phyloP scores from a whole-genome alignment of 1,140 invertebrate species.

The Trichogramma pretiosum region DNA sequence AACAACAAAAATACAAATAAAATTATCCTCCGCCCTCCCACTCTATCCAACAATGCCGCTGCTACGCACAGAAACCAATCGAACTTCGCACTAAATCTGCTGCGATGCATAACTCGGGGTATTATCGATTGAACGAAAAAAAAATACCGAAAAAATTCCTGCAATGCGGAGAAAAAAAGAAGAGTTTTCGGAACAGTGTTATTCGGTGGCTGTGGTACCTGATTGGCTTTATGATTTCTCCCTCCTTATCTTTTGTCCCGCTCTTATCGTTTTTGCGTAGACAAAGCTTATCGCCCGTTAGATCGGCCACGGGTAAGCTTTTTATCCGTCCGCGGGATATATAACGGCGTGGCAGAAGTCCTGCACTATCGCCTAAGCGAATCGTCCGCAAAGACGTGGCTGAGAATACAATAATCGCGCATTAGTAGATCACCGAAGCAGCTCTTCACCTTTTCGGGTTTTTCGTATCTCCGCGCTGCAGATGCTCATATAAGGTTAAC shows the following conservation, averaged over 20 bases:
- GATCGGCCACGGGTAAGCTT: slow-evolving; percentile 14
- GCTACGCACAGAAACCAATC: too few relatives aligned
- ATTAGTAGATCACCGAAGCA: neutral
- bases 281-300: slow-evolving; percentile 3
- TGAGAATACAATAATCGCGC: too few relatives aligned
- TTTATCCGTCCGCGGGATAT: slow-evolving; percentile 6
- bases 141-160: slow-evolving; percentile 4
- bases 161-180: neutral
- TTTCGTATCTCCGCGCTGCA: too few relatives aligned
- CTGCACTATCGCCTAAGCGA: too few relatives aligned
- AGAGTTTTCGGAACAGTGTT: neutral
- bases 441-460: too few relatives aligned
- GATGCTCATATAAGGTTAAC: too few relatives aligned
- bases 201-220: slow-evolving; percentile 1
- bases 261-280: neutral
- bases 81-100: too few relatives aligned
- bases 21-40: too few relatives aligned
- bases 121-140: slow-evolving; percentile 10
- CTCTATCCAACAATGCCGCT: too few relatives aligned
- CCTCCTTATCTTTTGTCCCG: neutral
- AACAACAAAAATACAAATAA: too few relatives aligned
- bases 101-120: slow-evolving; percentile 12
- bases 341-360: too few relatives aligned
- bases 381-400: too few relatives aligned
- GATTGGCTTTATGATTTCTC: slow-evolving; percentile 14